Evolutionary conservation across 2,797 vertebrate species (phyloP).

Genomic region (Crocodylus rhombifer): DNA sequence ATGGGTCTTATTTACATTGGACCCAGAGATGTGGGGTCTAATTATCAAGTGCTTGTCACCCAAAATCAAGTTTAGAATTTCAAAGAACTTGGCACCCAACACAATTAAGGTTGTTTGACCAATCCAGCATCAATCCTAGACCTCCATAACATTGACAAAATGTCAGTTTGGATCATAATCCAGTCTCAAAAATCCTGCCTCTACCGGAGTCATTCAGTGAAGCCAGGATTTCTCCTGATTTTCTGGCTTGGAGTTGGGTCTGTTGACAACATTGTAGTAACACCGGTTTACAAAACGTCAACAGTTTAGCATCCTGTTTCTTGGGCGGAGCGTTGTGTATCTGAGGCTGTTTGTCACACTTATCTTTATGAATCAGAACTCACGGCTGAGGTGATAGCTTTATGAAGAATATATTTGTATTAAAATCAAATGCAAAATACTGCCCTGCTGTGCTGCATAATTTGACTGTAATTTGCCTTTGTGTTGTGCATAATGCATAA

Average conservation of each 20-base stretch:
- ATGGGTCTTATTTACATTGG: neutral
- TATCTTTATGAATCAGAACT: neutral
- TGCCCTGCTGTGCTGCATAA: neutral
- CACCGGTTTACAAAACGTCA: neutral
- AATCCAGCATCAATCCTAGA: rapidly evolving
- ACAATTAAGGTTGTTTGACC: neutral
- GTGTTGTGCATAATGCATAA: neutral
- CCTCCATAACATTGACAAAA: neutral
- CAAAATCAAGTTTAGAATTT: neutral
- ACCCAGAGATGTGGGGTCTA: neutral
- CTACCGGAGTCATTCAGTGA: neutral
- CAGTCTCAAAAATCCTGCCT: rapidly evolving
- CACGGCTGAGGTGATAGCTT: neutral
- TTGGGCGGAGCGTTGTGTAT: neutral
- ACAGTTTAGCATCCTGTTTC: neutral
- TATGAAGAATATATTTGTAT: neutral
- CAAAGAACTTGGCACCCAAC: neutral
- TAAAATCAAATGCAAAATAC: neutral
- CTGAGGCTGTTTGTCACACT: neutral
- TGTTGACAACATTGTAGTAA: neutral
- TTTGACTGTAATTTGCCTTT: neutral
- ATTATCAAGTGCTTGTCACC: neutral
- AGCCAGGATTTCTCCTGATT: neutral
- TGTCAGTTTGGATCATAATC: neutral
- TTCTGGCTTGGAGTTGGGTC: neutral